Base-by-base conservation (phyloP, 2,888 invertebrate genomes). In the Carcina quercana region DNA sequence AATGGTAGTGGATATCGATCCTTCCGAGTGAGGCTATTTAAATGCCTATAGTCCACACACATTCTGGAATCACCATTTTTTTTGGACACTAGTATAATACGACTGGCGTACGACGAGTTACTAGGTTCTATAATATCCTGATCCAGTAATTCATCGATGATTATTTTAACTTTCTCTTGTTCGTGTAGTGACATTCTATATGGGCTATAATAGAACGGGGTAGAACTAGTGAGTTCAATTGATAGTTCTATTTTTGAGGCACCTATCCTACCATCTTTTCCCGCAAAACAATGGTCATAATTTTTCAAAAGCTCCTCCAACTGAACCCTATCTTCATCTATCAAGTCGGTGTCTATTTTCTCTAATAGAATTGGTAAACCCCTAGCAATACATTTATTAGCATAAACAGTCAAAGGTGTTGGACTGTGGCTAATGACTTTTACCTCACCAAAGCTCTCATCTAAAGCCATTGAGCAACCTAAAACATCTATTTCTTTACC, bases 91-190 rank as follows among this genome's bases (percentile, higher is more conserved):
- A 40, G 24, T 2, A 37, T 15, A 6, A 40, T 25, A 4, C 32
- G 37, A 28, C 43, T 43, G 1, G 43, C 37, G 21, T 42, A 42
- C 1, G 39, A 26, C 8, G 42, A 40, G 29, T 30, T 42, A 19
- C 28, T 30, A 4, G 17, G 28, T 13, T 34, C 35, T 19, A 42
- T 35, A 5, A 42, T 40, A 15, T 26, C 37, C n/a, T 37, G 29
- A 1, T 27, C 22, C 2, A 29, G 5, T 15, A 42, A 19, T 13
- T 42, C 37, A 12, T 32, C 5, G 1, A 42, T 26, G 2, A 42
- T 42, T n/a, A 14, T 11, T 11, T 20, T n/a, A 7, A 34, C 34
- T n/a, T 15, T 32, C 15, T 35, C 30, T 5, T 27, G 31, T 22
- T 42, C 38, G 3, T 22, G 13, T 6, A 15, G 10, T 12, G 37